Evolutionary conservation across 2,888 invertebrate species (phyloP), one percentile per base, ranked within the genome.

Genomic region (Idaea aversata): DNA sequence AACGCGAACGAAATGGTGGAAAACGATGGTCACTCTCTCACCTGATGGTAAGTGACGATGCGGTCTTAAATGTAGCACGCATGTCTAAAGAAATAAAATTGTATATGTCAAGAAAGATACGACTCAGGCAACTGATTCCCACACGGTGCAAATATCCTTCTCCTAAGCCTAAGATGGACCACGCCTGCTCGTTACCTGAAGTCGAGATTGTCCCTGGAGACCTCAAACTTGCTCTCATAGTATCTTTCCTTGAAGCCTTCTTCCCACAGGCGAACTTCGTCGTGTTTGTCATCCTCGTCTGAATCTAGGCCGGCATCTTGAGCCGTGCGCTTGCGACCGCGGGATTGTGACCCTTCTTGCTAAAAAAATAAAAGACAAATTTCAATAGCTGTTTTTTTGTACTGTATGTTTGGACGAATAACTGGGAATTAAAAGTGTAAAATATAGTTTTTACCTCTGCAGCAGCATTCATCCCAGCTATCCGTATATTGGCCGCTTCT

Each of bases 201-300:
- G 78, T 96, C 96, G 57, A 96, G 82, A 84, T 98, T 96, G 15
- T 96, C 95, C 0, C 94, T 73, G 5, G 93, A 88, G 13, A 98
- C 97, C 80, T 97, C 97, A 84, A 98, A 98, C 91, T 98, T 98
- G 64, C 97, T 97, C 90, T 98, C 97, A 84, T 99, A 99, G 91
- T 99, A 99, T 57, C 99, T 94, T 85, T 99, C 98, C 88, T 99
- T 99, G 94, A 99, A 99, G 0, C 99, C 99, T 76, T 97, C 97
- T 90, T 99, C 99, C 97, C 98, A 98, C 5, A 98, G 93, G 15
- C 98, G 94, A 62, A 99, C 98, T 91, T 98, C 97, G 86, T 98
- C 98, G 74, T 96, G 95, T 5, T 95, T 95, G 75, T 97, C 96
- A 59, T 96, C 95, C 63, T 97, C 97, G 0, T 96, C 96, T 3